Evolutionary conservation across 2,888 invertebrate genomes (phyloP).

Genomic region (Xylota segnis): DNA sequence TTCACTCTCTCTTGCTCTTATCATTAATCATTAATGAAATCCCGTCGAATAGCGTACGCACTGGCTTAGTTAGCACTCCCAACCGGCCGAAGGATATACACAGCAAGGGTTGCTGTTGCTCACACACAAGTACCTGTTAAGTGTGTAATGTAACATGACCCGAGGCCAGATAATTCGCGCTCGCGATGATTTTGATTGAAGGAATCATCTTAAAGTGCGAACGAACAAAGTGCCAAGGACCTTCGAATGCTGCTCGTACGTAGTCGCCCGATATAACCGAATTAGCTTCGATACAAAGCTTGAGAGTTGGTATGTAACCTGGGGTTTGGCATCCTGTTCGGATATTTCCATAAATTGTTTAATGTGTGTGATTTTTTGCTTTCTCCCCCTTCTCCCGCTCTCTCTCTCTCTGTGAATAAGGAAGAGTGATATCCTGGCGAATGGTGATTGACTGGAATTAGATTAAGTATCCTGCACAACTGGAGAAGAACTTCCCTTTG

Average conservation of each 20-base stretch:
- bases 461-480: slow-evolving; percentile 35
- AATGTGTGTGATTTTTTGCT: slow-evolving; percentile 52
- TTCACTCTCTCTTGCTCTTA: slow-evolving; percentile 58
- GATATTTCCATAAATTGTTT: slow-evolving; percentile 67
- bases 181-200: slow-evolving; percentile 76
- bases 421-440: slow-evolving; percentile 29
- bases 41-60: slow-evolving; percentile 58
- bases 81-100: neutral
- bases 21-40: slow-evolving; percentile 76
- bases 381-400: too few species aligned
- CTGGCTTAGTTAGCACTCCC: slow-evolving; percentile 37
- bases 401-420: neutral
- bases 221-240: slow-evolving; percentile 61
- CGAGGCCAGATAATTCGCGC: slow-evolving; percentile 76
- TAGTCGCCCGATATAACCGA: slow-evolving; percentile 69
- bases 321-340: slow-evolving; percentile 24
- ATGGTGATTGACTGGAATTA: slow-evolving; percentile 54
- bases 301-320: neutral
- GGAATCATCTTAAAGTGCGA: slow-evolving; percentile 67
- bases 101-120: slow-evolving; percentile 68
- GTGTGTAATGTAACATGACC: slow-evolving; percentile 76
- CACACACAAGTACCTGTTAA: slow-evolving; percentile 77
- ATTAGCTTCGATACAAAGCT: slow-evolving; percentile 55
- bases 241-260: slow-evolving; percentile 52
- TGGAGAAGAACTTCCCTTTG: slow-evolving; percentile 33